Percentiles rank a stretch among this genome's conserved stretches.
Conservation (phyloP, 2,888 invertebrate genomes). For the Acrocyrtus sp. region DNA sequence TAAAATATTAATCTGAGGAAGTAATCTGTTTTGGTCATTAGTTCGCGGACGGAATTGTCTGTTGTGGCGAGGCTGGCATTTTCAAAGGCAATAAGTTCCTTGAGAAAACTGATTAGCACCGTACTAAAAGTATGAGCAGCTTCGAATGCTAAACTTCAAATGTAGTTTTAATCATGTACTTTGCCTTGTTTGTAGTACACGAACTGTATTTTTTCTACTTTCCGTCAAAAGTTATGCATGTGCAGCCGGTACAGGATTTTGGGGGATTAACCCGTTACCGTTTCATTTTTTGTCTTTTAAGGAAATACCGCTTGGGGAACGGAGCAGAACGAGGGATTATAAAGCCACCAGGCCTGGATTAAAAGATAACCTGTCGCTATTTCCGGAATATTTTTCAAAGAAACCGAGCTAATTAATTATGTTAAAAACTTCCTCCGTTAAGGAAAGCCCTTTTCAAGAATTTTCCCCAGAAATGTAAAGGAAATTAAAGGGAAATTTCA, state of each 20-base stretch:
- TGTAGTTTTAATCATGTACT: too few species aligned
- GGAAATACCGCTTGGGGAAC: conserved; percentile 13
- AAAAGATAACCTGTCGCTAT: conserved; percentile 20
- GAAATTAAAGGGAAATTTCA: not conserved
- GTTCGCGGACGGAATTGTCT: conserved; percentile 21
- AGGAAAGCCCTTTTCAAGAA: not conserved
- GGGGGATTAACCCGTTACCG: conserved; percentile 18
- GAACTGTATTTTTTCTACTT: too few species aligned
- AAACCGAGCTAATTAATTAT: conserved; percentile 34
- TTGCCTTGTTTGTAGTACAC: too few species aligned
- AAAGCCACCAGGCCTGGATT: conserved; percentile 31
- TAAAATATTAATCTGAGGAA: too few species aligned
- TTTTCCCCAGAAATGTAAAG: not conserved
- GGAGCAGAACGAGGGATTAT: conserved; percentile 40
- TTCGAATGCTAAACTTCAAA: too few species aligned
- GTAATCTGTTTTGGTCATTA: conserved; percentile 29
- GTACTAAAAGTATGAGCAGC: too few species aligned
- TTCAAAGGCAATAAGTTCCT: too few species aligned
- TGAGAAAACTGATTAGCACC: too few species aligned
- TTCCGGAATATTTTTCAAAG: conserved; percentile 38
- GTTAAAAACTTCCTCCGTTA: conserved; percentile 9
- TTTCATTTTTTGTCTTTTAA: not conserved
- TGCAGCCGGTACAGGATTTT: conserved; percentile 18
- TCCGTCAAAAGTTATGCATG: conserved; percentile 5
- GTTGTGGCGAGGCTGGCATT: not conserved